Percentiles rank a stretch among this genome's conserved stretches.
These are phyloP conservation scores for Magallana nippona DNA, from an alignment of 2,888 invertebrate genomes.

Conservation along the genomic window DNA sequence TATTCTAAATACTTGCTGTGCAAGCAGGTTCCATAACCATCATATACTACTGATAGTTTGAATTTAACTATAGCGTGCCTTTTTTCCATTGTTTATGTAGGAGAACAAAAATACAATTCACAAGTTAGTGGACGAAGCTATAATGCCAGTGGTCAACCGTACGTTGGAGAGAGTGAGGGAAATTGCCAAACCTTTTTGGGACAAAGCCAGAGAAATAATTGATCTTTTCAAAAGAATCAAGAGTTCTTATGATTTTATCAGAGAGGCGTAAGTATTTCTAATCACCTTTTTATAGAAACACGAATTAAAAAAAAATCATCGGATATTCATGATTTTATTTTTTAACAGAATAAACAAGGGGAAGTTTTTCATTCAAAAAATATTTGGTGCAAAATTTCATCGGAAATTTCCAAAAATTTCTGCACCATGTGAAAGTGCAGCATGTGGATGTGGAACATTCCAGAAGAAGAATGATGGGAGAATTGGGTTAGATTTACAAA, in stretches of 20 bases:
- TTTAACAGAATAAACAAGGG: conserved; percentile 55
- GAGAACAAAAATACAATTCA: conserved; percentile 3
- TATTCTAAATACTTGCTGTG: background rate
- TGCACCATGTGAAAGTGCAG: conserved; percentile 25
- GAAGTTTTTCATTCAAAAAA: conserved; percentile 57
- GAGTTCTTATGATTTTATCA: conserved; percentile 51
- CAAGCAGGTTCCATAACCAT: too few species aligned
- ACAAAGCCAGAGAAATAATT: conserved; percentile 54
- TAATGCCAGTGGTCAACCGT: background rate
- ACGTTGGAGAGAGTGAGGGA: conserved; percentile 31
- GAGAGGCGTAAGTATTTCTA: conserved; percentile 54
- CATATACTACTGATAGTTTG: background rate
- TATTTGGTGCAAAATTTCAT: conserved; percentile 58
- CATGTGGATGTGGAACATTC: conserved; percentile 23
- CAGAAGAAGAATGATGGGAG: background rate
- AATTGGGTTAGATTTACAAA: conserved; percentile 27
- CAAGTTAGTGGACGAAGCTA: background rate
- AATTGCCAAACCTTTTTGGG: conserved; percentile 56
- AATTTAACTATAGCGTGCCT: background rate
- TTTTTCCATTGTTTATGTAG: background rate
- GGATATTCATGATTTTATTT: too few species aligned
- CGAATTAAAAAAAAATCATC: too few species aligned
- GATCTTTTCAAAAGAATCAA: conserved; percentile 56
- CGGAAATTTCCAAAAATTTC: conserved; percentile 48
- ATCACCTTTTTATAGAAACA: background rate